Evolutionary conservation across 1,140 invertebrate species (phyloP), one percentile per base, ranked within the genome.

Genomic region (Drosophila santomea): DNA sequence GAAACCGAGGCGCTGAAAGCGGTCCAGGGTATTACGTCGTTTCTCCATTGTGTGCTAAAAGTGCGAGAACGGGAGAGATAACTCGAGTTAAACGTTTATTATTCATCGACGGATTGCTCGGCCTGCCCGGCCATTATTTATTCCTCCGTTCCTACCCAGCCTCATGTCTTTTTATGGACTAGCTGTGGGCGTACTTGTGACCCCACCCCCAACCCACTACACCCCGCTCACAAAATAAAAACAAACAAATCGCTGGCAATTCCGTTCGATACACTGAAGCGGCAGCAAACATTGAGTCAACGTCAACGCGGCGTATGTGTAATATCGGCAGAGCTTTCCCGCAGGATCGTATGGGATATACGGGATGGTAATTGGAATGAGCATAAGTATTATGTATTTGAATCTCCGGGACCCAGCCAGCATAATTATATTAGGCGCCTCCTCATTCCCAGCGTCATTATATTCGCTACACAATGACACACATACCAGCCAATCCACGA

Each of bases 1-100:
- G 93, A 96, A 95, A 91, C 95, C 95, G 91, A 95, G 95, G 92
- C 94, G 95, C 86, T 96, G 95, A 91, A 96, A 93, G 67, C 95
- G 96, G 93, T 96, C 96, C 95, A 96, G 95, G 90, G 95, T 95
- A 93, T 94, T 94, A 83, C 93, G 93, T 68, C 91, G 93, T 79
- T 91, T 92, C 43, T 92, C 91, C 91, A 92, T 92, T 89, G 73
- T 77, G 44, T 79, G 58, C 81, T 78, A 48, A 43, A 72, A 59
- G 45, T 57, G 62, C 44, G 47, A 52, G 38, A 59, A 20, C n/a
- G 36, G 17, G 25, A 25, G 36, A 44, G 41, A 55, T 71, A 60
- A 59, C 63, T 68, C 50, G 32, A 75, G 63, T 67, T 68, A 76
- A 71, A 58, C 52, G 17, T 57, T 57, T 57, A 69, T 71, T 71